Base-by-base conservation (phyloP, 2,113 vertebrate genomes). In the Brevimyrus niger region DNA sequence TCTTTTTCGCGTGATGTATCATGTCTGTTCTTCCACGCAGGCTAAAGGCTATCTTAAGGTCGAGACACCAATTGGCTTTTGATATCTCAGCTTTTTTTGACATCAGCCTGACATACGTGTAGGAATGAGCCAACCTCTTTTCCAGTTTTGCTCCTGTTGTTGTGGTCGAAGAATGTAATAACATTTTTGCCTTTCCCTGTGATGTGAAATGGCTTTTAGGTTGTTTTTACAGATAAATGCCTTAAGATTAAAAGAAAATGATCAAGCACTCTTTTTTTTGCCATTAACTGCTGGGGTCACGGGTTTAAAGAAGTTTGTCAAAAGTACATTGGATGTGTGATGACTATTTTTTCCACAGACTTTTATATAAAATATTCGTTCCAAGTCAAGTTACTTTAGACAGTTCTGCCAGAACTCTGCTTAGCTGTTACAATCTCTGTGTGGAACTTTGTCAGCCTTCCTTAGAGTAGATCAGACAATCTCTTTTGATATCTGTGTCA, bases 361-460 rank as follows among this genome's bases (percentile, higher is more conserved):
- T 46, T 84, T 84, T n/a, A 46, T 46, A n/a, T 84, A 10, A 84
- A 84, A 84, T 46, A 84, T 84, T n/a, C n/a, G 44, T 84, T 84
- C 44, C 38, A 84, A 11, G 23, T 42, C 17, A 35, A 10, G 73
- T 80, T 42, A 11, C 17, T 80, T 42, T 17, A 19, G 69, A 38
- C 15, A 80, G 35, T 80, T 80, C 13, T 80, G 73, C 17, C 17
- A 5, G 35, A 42, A 35, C 35, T 80, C 31, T 80, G 35, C 73
- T 19, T 35, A 80, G 35, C 31, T 17, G 35, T 2, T 2, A 42
- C 35, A 80, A 80, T 80, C 15, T 42, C 73, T 80, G 27, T 38
- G 69, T 17, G 31, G 13, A 38, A 76, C 31, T 35, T 31, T 38
- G 27, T 76, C 31, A 38, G 31, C 11, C 69, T 76, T 31, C 69